Evolutionary conservation across 2,888 invertebrate species (phyloP).

Genomic region (Eumacrocentrus americanus): DNA sequence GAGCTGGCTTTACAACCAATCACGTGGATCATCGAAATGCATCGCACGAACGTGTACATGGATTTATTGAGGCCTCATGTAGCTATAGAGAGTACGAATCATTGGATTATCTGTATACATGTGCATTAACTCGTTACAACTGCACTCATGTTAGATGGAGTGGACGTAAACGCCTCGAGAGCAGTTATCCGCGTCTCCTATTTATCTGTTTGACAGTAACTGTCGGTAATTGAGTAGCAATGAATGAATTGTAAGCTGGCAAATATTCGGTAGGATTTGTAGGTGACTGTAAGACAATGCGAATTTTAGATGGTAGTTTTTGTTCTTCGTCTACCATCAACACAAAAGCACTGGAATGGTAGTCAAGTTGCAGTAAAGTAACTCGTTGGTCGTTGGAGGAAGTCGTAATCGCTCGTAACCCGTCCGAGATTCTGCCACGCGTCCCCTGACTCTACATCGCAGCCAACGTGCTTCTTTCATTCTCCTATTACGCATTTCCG

Average conservation of each 20-base stretch:
- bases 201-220: neutral
- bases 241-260: no score
- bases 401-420: slow-evolving; percentile 28
- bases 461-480: slow-evolving; percentile 42
- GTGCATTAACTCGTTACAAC: slow-evolving; percentile 24
- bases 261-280: no score
- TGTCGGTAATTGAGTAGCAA: neutral
- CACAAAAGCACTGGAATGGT: slow-evolving; percentile 7
- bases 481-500: slow-evolving; percentile 61
- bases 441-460: slow-evolving; percentile 5
- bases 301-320: no score
- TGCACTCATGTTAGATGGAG: slow-evolving; percentile 19
- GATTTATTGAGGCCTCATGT: slow-evolving; percentile 16
- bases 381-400: slow-evolving; percentile 25
- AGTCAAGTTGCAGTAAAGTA: slow-evolving; percentile 25
- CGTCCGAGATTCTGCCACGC: slow-evolving; percentile 27
- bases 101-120: slow-evolving; percentile 23
- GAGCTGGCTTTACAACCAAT: slow-evolving; percentile 21
- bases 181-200: neutral
- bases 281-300: no score
- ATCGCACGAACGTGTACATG: slow-evolving; percentile 11
- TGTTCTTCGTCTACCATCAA: no score
- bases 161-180: slow-evolving; percentile 18
- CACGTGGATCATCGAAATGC: slow-evolving; percentile 22
- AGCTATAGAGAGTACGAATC: slow-evolving; percentile 16